Conservation (phyloP, 92 coral and sea anemone genomes). For the Epizoanthus rinbou region DNA sequence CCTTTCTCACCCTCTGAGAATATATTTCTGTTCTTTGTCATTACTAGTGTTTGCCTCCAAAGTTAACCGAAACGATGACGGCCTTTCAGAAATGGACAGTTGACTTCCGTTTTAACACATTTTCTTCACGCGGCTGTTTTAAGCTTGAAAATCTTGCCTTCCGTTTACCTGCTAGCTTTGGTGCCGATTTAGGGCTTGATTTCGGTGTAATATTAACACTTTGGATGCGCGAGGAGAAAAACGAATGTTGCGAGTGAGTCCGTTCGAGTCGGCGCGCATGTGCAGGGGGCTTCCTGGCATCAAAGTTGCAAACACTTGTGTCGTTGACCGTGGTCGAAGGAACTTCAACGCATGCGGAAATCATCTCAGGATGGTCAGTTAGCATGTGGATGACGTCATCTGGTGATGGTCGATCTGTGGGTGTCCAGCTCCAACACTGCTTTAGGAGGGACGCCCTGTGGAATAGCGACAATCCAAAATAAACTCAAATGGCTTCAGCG, state of each 20-base stretch:
- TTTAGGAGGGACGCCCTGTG: conserved; percentile 15
- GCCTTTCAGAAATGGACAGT: conserved; percentile 9
- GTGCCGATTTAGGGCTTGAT: conserved; percentile 27
- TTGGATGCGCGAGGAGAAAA: conserved; percentile 24
- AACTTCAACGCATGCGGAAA: conserved; percentile 34
- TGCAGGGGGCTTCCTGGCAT: conserved; percentile 1
- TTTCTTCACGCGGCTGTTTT: not conserved
- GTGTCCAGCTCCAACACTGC: conserved; percentile 28
- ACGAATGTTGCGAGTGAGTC: conserved; percentile 9
- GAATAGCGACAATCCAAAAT: not conserved
- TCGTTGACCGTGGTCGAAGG: conserved; percentile 38
- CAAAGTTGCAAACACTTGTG: conserved; percentile 30
- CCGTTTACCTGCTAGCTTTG: not conserved
- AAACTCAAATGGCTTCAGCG: not conserved
- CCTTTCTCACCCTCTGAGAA: too few relatives aligned
- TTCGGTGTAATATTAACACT: conserved; percentile 15
- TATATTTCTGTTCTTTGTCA: too few relatives aligned
- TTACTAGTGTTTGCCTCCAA: too few relatives aligned
- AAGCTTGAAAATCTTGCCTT: not conserved
- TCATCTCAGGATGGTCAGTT: conserved; percentile 22
- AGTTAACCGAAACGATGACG: too few relatives aligned
- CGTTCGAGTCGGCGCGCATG: conserved; percentile 9
- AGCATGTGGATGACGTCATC: conserved; percentile 5
- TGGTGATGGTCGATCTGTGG: conserved; percentile 28
- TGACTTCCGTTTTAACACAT: conserved; percentile 5